Conservation (phyloP, 2,113 vertebrate genomes). For the Deroptyus accipitrinus region DNA sequence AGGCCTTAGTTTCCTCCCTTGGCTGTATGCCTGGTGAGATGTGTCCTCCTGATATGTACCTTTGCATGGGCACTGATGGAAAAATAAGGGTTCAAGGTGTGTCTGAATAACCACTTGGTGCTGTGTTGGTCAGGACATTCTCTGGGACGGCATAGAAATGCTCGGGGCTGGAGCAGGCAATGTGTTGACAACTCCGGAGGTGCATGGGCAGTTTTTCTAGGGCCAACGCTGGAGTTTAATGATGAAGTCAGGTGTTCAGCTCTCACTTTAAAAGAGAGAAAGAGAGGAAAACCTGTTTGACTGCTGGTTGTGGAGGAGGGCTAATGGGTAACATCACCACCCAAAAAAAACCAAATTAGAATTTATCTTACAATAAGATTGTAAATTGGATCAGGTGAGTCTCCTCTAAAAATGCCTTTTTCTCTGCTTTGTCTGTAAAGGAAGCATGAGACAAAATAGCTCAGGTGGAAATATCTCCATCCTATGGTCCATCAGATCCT, state of each 20-base stretch:
- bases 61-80: background rate
- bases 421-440: background rate
- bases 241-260: background rate
- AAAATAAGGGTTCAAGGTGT: background rate
- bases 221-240: rapidly evolving
- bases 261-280: background rate
- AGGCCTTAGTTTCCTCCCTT: background rate
- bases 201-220: background rate
- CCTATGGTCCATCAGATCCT: rapidly evolving
- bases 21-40: background rate
- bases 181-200: background rate
- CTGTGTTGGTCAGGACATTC: background rate
- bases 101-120: background rate
- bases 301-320: background rate
- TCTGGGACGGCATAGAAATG: background rate
- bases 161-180: rapidly evolving
- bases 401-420: background rate
- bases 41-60: background rate
- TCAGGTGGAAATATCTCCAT: background rate
- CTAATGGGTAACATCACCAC: background rate
- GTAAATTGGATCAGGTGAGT: background rate
- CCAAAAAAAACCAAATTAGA: rapidly evolving
- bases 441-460: background rate
- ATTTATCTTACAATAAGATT: background rate
- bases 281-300: background rate